Evolutionary conservation across 2,113 vertebrate species (phyloP).

Genomic region (Nothoprocta perdicaria): DNA sequence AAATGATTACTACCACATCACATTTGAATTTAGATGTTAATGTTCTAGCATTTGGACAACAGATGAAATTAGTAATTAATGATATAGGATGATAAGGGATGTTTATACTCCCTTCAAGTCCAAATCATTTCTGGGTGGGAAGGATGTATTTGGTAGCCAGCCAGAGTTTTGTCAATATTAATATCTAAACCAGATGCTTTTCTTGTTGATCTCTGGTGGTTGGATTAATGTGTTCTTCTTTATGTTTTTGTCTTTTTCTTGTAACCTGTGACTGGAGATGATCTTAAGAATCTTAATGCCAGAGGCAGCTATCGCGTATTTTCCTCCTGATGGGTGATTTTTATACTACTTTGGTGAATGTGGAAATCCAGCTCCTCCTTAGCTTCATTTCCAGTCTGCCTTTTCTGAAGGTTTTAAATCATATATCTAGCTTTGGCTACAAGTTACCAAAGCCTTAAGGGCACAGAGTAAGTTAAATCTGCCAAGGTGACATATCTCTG

Average conservation of each 20-base stretch:
- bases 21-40: neutral
- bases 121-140: slow-evolving; percentile 41
- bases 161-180: slow-evolving; percentile 55
- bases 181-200: slow-evolving; percentile 64
- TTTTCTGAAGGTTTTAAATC: neutral
- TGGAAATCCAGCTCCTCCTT: slow-evolving; percentile 6
- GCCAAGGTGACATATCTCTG: neutral
- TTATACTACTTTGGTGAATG: slow-evolving; percentile 1
- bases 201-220: slow-evolving; percentile 31
- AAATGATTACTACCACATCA: neutral
- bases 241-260: neutral
- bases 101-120: slow-evolving; percentile 37
- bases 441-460: neutral
- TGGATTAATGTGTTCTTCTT: slow-evolving; percentile 25
- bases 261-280: slow-evolving; percentile 4
- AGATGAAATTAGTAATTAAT: neutral
- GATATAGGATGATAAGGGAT: neutral
- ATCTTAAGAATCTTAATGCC: neutral
- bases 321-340: neutral
- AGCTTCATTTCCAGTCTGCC: neutral
- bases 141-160: slow-evolving; percentile 48
- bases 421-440: neutral
- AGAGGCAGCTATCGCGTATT: neutral
- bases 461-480: neutral
- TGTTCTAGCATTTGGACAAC: slow-evolving; percentile 14